These are phyloP conservation scores for Loripinus fragilis DNA, from an alignment of 2,888 invertebrate species.

Conservation along the genomic window DNA sequence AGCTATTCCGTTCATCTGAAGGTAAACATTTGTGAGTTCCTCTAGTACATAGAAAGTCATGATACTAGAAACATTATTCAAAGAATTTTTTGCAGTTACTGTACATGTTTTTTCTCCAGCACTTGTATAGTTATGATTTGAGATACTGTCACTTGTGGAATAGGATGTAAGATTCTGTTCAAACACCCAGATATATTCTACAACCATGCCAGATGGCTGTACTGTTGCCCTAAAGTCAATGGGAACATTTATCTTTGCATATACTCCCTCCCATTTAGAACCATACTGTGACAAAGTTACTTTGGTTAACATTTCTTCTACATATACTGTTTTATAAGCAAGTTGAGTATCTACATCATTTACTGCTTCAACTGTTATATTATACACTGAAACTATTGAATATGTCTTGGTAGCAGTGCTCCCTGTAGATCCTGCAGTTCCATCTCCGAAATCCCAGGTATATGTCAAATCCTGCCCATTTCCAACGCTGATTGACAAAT, in stretches of 20 bases:
- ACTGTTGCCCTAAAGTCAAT: conserved; percentile 29
- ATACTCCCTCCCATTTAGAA: background rate
- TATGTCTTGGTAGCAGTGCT: conserved; percentile 39
- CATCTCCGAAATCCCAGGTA: conserved; percentile 60
- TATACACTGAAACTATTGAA: conserved; percentile 40
- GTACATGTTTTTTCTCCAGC: conserved; percentile 39
- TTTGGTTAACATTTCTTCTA: conserved; percentile 41
- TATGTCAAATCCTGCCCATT: conserved; percentile 58
- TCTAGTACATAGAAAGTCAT: conserved; percentile 57
- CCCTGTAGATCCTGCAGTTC: conserved; percentile 29
- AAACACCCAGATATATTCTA: conserved; percentile 37
- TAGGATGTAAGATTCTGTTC: conserved; percentile 22
- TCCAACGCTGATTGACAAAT: conserved; percentile 46
- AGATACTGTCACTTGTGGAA: conserved; percentile 8
- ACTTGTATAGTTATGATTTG: conserved; percentile 27
- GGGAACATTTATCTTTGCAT: background rate
- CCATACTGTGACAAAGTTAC: conserved; percentile 23
- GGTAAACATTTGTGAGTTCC: conserved; percentile 38
- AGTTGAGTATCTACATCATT: conserved; percentile 41
- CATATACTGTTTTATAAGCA: conserved; percentile 37
- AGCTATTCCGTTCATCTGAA: conserved; percentile 40
- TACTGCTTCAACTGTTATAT: conserved; percentile 50
- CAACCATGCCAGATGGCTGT: conserved; percentile 29
- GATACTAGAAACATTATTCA: conserved; percentile 35
- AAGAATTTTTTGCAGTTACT: conserved; percentile 46